phyloP scores from a whole-genome alignment of 2,797 vertebrate species.

The Staurois parvus region DNA sequence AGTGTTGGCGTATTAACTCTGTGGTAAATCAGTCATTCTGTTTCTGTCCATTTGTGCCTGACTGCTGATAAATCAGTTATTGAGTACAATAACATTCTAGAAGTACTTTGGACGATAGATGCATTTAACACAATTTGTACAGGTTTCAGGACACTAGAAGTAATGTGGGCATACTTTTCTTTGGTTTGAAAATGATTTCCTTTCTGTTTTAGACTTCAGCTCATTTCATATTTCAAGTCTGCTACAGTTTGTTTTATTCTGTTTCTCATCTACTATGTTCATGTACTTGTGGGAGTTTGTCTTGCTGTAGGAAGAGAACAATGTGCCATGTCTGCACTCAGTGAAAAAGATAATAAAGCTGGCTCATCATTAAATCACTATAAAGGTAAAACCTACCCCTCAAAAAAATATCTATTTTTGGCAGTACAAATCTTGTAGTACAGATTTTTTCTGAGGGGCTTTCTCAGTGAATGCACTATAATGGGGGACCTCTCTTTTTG shows the following conservation, averaged over 20 bases:
- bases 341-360: not conserved
- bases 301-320: not conserved
- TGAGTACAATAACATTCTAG: conserved; percentile 49
- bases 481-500: too few species aligned
- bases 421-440: too few species aligned
- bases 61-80: conserved; percentile 61
- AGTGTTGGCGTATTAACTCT: conserved; percentile 50
- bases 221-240: conserved; percentile 19
- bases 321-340: not conserved
- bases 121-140: conserved; percentile 56
- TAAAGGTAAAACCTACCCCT: not conserved
- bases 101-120: conserved; percentile 55
- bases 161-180: conserved; percentile 36
- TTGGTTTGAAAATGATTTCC: conserved; percentile 36
- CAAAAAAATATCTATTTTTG: too few species aligned
- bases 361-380: not conserved
- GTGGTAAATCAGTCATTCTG: conserved; percentile 60
- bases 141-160: conserved; percentile 47
- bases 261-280: not conserved
- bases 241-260: not conserved
- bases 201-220: conserved; percentile 37
- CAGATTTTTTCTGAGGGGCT: too few species aligned
- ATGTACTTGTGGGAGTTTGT: not conserved
- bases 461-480: too few species aligned
- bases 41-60: conserved; percentile 57